These are phyloP conservation scores for Muscicapa comitata DNA, from an alignment of 2,797 vertebrate genomes.

Conservation along the genomic window DNA sequence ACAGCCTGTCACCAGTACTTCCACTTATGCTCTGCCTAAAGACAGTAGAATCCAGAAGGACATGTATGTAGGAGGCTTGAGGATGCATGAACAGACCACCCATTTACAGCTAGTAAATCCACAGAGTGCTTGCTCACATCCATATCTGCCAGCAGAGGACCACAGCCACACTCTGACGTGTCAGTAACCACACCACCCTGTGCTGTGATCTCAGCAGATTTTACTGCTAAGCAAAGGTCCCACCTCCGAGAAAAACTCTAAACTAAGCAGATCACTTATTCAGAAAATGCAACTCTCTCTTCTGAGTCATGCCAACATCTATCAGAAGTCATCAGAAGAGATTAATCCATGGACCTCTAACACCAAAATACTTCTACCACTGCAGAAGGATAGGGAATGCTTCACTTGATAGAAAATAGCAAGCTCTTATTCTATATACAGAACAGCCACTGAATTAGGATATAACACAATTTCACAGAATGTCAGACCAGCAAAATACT, in stretches of 20 bases:
- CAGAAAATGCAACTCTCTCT: neutral
- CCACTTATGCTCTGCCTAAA: neutral
- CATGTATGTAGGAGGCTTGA: rapidly evolving
- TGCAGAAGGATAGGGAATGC: neutral
- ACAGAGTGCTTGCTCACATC: neutral
- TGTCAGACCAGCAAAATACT: conserved; percentile 21
- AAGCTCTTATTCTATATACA: neutral
- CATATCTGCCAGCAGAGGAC: neutral
- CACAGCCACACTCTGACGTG: neutral
- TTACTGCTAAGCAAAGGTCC: neutral
- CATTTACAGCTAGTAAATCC: neutral
- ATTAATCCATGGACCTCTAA: neutral
- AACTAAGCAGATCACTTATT: neutral
- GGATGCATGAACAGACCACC: neutral
- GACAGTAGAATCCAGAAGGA: neutral
- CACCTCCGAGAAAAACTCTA: neutral
- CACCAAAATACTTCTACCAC: neutral
- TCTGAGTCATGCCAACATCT: neutral
- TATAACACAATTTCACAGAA: conserved; percentile 34
- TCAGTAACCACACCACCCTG: neutral
- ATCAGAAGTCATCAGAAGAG: neutral
- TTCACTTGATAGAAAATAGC: neutral
- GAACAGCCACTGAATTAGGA: conserved; percentile 25
- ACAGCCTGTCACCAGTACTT: neutral
- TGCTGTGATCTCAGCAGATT: neutral